Evolutionary conservation across 2,888 invertebrate species (phyloP).

Genomic region (Coronaproctus castanopsis): DNA sequence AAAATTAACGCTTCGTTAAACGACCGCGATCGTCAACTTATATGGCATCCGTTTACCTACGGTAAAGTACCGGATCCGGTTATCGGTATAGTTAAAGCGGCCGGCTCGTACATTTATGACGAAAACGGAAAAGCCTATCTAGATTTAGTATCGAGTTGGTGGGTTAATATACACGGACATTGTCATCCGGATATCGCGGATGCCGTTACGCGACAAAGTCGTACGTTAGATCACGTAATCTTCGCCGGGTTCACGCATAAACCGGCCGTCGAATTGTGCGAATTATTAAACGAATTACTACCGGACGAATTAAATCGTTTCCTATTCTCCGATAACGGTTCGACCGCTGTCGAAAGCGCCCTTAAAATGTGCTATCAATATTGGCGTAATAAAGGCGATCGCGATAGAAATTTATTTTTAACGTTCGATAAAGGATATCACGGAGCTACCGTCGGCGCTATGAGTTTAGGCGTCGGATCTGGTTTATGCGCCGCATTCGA

Average conservation of each 20-base stretch:
- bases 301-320: conserved; percentile 4
- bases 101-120: conserved; percentile 9
- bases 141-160: conserved; percentile 13
- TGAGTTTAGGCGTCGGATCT: conserved; percentile 7
- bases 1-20: no score
- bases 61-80: conserved; percentile 5
- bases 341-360: conserved; percentile 11
- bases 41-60: conserved; percentile 12
- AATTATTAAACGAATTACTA: conserved; percentile 1
- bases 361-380: conserved; percentile 12
- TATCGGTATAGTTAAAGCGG: conserved; percentile 3
- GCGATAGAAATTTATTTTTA: conserved; percentile 2
- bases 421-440: conserved; percentile 7
- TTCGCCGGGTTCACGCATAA: conserved; percentile 13
- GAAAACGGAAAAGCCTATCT: conserved; percentile 5
- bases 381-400: conserved; percentile 7
- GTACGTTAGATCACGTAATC: conserved; percentile 11
- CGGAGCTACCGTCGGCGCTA: conserved; percentile 9
- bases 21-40: conserved; percentile 7
- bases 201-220: conserved; percentile 7
- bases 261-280: conserved; percentile 11
- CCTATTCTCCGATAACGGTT: conserved; percentile 13
- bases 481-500: conserved; percentile 5
- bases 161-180: conserved; percentile 12
- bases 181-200: conserved; percentile 4